phyloP scores from a whole-genome alignment of 2,797 vertebrate species.

The Alfaro cultratus region DNA sequence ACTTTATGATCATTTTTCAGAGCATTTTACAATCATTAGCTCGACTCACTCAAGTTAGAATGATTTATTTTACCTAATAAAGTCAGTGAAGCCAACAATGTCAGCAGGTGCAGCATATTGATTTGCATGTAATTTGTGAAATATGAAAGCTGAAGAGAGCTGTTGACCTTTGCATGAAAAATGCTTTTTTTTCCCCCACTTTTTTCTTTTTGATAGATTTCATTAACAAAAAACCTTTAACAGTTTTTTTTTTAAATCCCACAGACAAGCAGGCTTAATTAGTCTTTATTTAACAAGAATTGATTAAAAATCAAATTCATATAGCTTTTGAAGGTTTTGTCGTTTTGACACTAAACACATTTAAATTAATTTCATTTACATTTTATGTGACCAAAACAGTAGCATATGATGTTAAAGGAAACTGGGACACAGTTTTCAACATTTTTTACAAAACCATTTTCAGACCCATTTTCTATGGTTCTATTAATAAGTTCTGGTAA shows the following conservation, averaged over 20 bases:
- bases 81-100: background rate
- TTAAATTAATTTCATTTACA: background rate
- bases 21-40: background rate
- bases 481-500: background rate
- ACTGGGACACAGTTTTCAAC: background rate
- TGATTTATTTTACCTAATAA: background rate
- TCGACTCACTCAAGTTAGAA: background rate
- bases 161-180: background rate
- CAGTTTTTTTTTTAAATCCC: background rate
- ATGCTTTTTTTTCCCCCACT: background rate
- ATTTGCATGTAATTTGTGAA: background rate
- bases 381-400: background rate
- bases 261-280: background rate
- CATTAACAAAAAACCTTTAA: background rate
- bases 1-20: background rate
- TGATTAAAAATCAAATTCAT: background rate
- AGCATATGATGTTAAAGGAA: background rate
- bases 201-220: background rate
- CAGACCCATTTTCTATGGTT: background rate
- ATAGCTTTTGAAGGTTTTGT: background rate
- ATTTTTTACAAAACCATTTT: background rate
- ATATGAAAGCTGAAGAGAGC: background rate
- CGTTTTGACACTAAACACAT: background rate
- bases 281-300: background rate
- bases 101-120: background rate